Evolutionary conservation across 2,888 invertebrate species (phyloP), one percentile per base, ranked within the genome.

Genomic region (Acanthosepion lycidas): DNA sequence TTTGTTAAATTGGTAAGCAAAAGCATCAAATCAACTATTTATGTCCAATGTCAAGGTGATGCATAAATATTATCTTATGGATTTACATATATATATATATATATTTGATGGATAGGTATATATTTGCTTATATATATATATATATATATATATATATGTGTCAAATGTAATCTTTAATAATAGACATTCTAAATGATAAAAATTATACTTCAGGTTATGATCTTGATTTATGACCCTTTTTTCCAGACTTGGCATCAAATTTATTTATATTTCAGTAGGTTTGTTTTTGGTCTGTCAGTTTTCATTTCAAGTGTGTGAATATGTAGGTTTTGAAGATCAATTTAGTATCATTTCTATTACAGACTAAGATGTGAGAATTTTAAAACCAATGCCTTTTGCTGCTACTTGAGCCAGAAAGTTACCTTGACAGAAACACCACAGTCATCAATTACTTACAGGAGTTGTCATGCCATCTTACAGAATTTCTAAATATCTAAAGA

Each of bases 151-250:
- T 55, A 20, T 55, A 20, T 55, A 15, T 55, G 18, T 55, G 18
- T 55, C 12, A 12, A 78, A 78, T 12, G 15, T 78, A n/a, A 78
- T 78, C n/a, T 78, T 78, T 78, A 78, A 78, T 78, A 78, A 78
- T 78, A 78, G 78, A n/a, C n/a, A 12, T 78, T n/a, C 78, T 78
- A 4, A 78, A 33, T 33, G 15, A n/a, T 78, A 78, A 78, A 78
- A 78, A 33, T 33, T n/a, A 78, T 33, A 33, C 78, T 78, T 78
- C n/a, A 78, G 78, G 28, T 15, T 78, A 8, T n/a, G 78, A 33
- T 78, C 78, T 78, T 78, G 78, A 78, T 78, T 78, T 33, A 78
- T 78, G 78, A 78, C n/a, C n/a, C 33, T n/a, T 78, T 78, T 78
- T 18, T 78, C 12, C 18, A 33, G 78, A 78, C 78, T 78, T 78